Conservation (phyloP, 2,113 vertebrate genomes). For the Semicossyphus pulcher region DNA sequence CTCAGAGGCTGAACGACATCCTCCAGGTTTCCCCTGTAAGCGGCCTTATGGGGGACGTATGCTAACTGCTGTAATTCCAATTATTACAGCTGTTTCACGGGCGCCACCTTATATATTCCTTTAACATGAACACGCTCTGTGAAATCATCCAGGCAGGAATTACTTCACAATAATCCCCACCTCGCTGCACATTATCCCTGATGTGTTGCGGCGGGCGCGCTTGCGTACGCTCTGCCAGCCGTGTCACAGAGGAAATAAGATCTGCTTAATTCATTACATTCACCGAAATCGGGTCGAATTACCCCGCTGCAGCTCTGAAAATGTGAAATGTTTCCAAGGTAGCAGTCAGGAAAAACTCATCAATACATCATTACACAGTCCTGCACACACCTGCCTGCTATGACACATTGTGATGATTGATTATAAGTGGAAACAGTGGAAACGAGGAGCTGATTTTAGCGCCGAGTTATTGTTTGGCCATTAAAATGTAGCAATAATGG, state of each 20-base stretch:
- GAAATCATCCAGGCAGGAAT: slow-evolving; percentile 32
- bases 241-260: not conserved
- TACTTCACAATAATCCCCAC: slow-evolving; percentile 35
- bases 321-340: slow-evolving; percentile 13
- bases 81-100: slow-evolving; percentile 33
- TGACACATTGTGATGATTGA: slow-evolving; percentile 29
- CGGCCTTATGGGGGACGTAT: slow-evolving; percentile 4
- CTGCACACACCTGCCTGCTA: not conserved
- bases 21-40: not conserved
- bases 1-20: not conserved
- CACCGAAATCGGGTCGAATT: slow-evolving; percentile 5
- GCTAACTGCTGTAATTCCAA: slow-evolving; percentile 16
- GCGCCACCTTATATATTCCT: slow-evolving; percentile 6
- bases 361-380: slow-evolving; percentile 28
- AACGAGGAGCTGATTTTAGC: slow-evolving; percentile 9
- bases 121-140: slow-evolving; percentile 8
- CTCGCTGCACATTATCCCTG: slow-evolving; percentile 26
- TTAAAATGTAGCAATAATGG: not conserved
- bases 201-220: not conserved
- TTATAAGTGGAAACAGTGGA: not conserved
- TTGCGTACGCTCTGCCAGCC: not conserved
- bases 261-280: slow-evolving; percentile 31
- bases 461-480: not conserved
- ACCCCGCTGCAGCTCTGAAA: not conserved
- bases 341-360: slow-evolving; percentile 9